Percentiles rank a stretch among this genome's conserved stretches.
These are phyloP conservation scores for Tetramorium parvispinum DNA, from an alignment of 1,140 invertebrate species.

Conservation along the genomic window DNA sequence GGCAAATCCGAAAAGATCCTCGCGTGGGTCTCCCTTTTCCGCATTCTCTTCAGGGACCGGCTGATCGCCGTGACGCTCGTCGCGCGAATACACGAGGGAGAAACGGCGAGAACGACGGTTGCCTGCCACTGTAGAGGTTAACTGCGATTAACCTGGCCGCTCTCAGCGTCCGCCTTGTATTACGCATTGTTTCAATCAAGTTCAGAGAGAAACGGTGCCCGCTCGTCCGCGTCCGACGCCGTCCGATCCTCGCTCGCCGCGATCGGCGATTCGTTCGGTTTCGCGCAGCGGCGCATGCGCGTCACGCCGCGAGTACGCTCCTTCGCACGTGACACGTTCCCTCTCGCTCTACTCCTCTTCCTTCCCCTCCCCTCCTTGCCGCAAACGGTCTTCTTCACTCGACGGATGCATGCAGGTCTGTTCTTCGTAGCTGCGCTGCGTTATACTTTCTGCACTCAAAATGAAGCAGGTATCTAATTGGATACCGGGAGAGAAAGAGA, in stretches of 20 bases:
- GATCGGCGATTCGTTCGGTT: not conserved
- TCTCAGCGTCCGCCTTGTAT: conserved; percentile 68
- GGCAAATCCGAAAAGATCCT: conserved; percentile 77
- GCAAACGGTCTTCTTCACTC: not conserved
- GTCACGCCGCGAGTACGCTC: not conserved
- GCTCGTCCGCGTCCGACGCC: conserved; percentile 54
- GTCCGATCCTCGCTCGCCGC: conserved; percentile 21
- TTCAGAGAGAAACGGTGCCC: conserved; percentile 51
- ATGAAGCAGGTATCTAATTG: conserved; percentile 6
- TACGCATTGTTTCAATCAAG: conserved; percentile 75
- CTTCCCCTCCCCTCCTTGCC: too few species aligned
- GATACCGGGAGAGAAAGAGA: not conserved
- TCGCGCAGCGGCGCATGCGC: not conserved
- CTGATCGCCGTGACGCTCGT: not conserved
- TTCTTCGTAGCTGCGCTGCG: not conserved
- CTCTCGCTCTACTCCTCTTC: conserved; percentile 21
- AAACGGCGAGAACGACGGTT: not conserved
- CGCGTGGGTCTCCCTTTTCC: not conserved
- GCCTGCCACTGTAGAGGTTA: conserved; percentile 69
- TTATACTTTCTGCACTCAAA: not conserved
- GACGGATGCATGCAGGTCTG: not conserved
- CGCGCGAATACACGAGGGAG: not conserved
- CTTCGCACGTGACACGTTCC: conserved; percentile 24
- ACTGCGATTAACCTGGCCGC: conserved; percentile 77
- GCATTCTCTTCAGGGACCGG: not conserved